Conservation (phyloP, 2,888 invertebrate genomes). For the Eupithecia insigniata region DNA sequence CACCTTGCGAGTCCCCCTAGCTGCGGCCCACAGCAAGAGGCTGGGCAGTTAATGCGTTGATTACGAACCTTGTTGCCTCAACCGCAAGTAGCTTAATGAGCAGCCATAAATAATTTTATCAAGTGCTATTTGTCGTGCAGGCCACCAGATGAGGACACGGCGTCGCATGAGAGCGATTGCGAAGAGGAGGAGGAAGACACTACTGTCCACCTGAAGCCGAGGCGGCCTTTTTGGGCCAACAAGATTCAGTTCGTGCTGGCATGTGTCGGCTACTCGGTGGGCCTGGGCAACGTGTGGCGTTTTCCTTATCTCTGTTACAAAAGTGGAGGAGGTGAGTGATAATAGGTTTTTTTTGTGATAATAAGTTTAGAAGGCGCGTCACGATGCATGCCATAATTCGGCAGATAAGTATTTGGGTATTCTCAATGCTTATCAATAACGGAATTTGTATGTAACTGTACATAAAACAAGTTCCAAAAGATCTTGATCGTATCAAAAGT, state of each 20-base stretch:
- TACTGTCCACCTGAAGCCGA: conserved; percentile 88
- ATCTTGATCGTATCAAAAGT: neutral
- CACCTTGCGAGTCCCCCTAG: neutral
- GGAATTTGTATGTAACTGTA: no score
- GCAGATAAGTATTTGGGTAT: neutral
- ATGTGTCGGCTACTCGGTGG: conserved; percentile 94
- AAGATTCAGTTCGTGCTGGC: conserved; percentile 95
- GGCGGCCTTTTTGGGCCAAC: conserved; percentile 93
- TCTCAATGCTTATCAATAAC: no score
- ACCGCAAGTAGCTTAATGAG: neutral
- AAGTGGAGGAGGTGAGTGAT: conserved; percentile 91
- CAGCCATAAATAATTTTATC: conserved; percentile 1
- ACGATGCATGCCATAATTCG: neutral
- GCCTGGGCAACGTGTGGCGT: conserved; percentile 95
- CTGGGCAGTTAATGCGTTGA: neutral
- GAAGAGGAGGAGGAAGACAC: conserved; percentile 89
- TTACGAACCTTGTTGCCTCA: neutral
- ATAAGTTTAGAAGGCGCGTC: neutral
- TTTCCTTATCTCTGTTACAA: conserved; percentile 97
- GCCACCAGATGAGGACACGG: conserved; percentile 89
- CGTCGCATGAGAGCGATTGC: conserved; percentile 90
- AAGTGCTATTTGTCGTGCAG: conserved; percentile 65
- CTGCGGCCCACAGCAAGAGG: neutral
- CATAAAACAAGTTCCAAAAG: neutral
- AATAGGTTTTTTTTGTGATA: neutral